These are phyloP conservation scores for Arctopsyche grandis DNA, from an alignment of 1,140 invertebrate genomes.

Conservation along the genomic window DNA sequence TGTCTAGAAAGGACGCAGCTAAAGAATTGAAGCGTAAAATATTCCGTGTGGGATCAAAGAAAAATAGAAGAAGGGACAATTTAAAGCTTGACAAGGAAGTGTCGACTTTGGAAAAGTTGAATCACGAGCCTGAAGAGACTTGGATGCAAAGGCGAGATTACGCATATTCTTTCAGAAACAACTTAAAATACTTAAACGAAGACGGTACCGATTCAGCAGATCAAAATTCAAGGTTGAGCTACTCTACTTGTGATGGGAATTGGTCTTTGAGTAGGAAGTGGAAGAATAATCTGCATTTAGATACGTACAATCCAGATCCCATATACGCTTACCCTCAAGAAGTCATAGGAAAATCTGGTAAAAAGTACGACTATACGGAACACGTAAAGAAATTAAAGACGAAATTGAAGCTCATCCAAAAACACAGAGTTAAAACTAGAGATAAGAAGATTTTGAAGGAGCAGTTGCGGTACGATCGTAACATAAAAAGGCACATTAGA, in stretches of 20 bases:
- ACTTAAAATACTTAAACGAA: constrained; percentile 42
- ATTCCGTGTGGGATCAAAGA: constrained; percentile 33
- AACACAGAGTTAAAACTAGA: constrained; percentile 46
- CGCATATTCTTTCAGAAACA: constrained; percentile 46
- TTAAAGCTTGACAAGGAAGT: background rate
- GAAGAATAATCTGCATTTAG: constrained; percentile 35
- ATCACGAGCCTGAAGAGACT: constrained; percentile 24
- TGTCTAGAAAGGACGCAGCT: constrained; percentile 34
- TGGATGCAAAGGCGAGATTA: constrained; percentile 47
- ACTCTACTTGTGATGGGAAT: constrained; percentile 48
- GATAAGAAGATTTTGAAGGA: constrained; percentile 60
- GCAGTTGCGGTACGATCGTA: constrained; percentile 63
- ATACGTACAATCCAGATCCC: constrained; percentile 35
- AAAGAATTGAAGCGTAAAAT: constrained; percentile 43
- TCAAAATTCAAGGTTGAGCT: constrained; percentile 41
- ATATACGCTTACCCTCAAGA: constrained; percentile 45
- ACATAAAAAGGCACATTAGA: constrained; percentile 64
- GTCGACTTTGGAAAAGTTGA: constrained; percentile 18
- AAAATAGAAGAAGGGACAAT: constrained; percentile 10
- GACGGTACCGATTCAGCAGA: constrained; percentile 19
- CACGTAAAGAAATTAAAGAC: constrained; percentile 38
- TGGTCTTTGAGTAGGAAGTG: constrained; percentile 51
- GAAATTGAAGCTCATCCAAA: constrained; percentile 38
- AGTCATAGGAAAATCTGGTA: background rate
- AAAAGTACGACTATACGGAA: constrained; percentile 27